Conservation (phyloP, 2,113 vertebrate genomes). For the Phylloscopus trochiloides region DNA sequence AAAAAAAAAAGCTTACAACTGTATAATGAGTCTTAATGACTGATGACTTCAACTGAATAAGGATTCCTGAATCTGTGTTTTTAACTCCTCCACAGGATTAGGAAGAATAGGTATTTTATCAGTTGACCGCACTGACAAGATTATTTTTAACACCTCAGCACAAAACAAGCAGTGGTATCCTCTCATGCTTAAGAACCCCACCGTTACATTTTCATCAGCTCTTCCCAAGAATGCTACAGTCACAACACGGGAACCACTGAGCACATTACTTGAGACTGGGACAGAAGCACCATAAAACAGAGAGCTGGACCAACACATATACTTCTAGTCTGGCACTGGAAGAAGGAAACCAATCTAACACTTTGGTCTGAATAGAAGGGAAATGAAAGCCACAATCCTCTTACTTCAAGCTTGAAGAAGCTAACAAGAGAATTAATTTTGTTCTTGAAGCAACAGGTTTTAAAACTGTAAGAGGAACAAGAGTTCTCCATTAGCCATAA, state of each 20-base stretch:
- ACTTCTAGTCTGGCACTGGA: not conserved
- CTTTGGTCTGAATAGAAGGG: not conserved
- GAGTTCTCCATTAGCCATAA: not conserved
- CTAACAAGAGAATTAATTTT: not conserved
- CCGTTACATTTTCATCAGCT: not conserved
- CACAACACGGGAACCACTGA: not conserved
- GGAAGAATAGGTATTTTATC: not conserved
- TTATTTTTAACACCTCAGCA: not conserved
- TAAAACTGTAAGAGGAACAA: not conserved
- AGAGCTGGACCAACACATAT: not conserved
- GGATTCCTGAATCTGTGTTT: not conserved
- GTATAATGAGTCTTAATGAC: not conserved
- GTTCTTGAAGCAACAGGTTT: not conserved
- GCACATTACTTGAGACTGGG: not conserved
- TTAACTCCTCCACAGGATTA: not conserved
- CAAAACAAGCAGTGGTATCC: not conserved
- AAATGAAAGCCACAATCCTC: not conserved
- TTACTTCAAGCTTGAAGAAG: not conserved
- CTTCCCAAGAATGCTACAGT: not conserved
- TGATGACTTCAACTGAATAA: not conserved
- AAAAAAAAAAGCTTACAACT: not conserved
- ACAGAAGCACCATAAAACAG: not conserved
- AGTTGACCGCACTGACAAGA: not conserved
- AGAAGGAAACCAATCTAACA: not conserved
- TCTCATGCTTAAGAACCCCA: not conserved